A percentile compares a stretch with the other conserved stretches of the same genome.
These are phyloP conservation scores for Pseudoatta argentina DNA, from an alignment of 1,140 invertebrate species.

Conservation along the genomic window DNA sequence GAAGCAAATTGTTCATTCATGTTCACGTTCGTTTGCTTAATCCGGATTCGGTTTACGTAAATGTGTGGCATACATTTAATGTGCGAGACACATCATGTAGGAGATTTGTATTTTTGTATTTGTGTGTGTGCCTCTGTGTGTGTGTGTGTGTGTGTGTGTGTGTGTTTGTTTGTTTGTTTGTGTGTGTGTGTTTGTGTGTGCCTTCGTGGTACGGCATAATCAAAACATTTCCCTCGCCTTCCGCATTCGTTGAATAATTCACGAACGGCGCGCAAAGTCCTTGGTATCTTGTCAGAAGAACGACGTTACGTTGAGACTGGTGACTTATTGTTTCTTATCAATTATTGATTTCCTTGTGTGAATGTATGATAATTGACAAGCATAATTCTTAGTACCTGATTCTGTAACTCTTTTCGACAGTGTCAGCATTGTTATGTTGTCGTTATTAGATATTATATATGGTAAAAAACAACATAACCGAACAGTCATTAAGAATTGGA, in stretches of 20 bases:
- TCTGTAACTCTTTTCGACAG: no score
- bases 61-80: background rate
- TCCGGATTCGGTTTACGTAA: background rate
- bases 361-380: conserved; percentile 10
- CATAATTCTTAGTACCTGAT: no score
- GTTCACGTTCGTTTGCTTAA: background rate
- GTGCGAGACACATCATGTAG: background rate
- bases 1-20: background rate
- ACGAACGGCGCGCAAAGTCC: conserved; percentile 17
- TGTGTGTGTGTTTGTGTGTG: background rate
- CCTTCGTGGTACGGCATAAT: conserved; percentile 58
- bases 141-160: no score
- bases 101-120: background rate
- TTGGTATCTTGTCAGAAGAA: background rate
- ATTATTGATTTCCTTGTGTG: conserved; percentile 50
- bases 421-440: no score
- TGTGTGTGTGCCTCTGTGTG: no score
- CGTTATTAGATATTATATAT: no score
- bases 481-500: no score
- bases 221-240: conserved; percentile 66
- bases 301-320: background rate
- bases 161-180: no score
- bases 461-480: no score
- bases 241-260: conserved; percentile 68
- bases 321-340: conserved; percentile 23